Percentiles rank a stretch among this genome's conserved stretches.
phyloP scores from a whole-genome alignment of 1,140 invertebrate species.

The Aphaenogaster floridana region DNA sequence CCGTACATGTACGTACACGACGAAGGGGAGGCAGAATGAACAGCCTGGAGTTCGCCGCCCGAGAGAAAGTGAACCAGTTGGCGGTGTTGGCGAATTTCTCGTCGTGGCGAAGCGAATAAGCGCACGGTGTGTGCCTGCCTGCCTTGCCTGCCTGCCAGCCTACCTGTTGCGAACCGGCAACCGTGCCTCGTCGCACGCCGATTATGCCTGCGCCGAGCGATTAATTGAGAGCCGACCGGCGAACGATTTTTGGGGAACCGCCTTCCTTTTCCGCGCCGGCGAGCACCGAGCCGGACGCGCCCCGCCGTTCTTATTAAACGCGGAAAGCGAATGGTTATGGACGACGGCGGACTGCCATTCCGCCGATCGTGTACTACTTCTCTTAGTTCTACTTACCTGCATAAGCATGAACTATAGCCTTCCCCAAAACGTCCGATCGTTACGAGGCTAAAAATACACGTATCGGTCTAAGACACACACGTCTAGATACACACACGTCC shows the following conservation, averaged over 20 bases:
- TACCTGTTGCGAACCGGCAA: constrained; percentile 76
- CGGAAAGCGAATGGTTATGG: constrained; percentile 16
- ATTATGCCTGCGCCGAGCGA: constrained; percentile 37
- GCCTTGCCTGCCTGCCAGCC: background rate
- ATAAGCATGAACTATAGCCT: background rate
- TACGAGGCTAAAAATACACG: background rate
- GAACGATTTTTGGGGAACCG: constrained; percentile 66
- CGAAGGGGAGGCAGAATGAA: constrained; percentile 67
- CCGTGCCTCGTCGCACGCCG: constrained; percentile 57
- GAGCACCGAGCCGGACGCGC: background rate
- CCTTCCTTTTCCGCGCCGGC: constrained; percentile 39
- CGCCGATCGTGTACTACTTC: constrained; percentile 18
- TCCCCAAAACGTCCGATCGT: background rate
- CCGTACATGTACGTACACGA: background rate
- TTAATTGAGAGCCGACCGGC: constrained; percentile 61
- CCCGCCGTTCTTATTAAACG: background rate
- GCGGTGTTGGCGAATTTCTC: constrained; percentile 83
- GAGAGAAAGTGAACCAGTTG: constrained; percentile 86
- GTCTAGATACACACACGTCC: background rate
- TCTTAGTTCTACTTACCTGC: background rate
- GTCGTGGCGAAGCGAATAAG: constrained; percentile 66
- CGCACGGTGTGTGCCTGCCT: constrained; percentile 33
- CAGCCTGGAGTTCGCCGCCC: constrained; percentile 77
- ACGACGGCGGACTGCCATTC: background rate
- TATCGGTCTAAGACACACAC: background rate